These are phyloP conservation scores for Bergia sp. DNA, from an alignment of 92 coral and sea anemone species.

Conservation along the genomic window DNA sequence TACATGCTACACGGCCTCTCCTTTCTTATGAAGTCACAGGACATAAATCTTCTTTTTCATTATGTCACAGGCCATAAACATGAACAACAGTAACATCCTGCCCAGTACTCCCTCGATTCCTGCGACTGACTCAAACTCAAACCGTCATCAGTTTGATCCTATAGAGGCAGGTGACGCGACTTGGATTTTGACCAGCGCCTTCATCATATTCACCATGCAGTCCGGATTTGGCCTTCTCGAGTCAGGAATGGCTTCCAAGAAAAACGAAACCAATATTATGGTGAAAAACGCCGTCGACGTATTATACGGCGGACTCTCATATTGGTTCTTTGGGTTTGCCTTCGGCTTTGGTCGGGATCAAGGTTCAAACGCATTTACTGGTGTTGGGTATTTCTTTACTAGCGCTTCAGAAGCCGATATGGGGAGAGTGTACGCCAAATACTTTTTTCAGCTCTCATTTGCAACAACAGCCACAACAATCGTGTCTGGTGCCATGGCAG, in stretches of 20 bases:
- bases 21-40: too few relatives aligned
- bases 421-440: not conserved
- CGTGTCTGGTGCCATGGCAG: too few relatives aligned
- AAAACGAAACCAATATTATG: too few relatives aligned
- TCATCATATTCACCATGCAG: not conserved
- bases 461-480: too few relatives aligned
- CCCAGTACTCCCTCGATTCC: not conserved
- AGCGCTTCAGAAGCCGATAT: not conserved
- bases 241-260: not conserved
- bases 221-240: not conserved
- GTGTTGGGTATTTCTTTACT: not conserved
- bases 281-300: too few relatives aligned
- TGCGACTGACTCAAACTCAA: not conserved
- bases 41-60: not conserved
- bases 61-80: too few relatives aligned
- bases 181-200: not conserved
- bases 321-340: not conserved
- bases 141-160: not conserved
- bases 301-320: not conserved
- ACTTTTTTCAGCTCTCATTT: not conserved
- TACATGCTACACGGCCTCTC: too few relatives aligned
- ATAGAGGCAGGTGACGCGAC: not conserved
- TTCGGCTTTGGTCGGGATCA: not conserved
- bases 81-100: not conserved
- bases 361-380: not conserved